Base-by-base conservation (phyloP, 2,113 vertebrate genomes). In the Saguinus midas region DNA sequence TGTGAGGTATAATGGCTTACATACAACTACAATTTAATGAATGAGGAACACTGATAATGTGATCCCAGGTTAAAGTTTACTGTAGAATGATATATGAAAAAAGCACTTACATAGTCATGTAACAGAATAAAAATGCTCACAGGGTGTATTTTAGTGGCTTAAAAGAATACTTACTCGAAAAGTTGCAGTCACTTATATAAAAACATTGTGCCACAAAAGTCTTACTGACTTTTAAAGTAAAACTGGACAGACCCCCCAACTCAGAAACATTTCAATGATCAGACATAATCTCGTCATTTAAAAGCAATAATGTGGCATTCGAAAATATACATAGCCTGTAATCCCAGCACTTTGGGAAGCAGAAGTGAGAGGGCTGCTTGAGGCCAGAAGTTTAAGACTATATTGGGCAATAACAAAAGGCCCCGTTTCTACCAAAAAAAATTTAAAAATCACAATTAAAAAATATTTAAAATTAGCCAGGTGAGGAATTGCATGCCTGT, bases 301-400 rank as follows among this genome's bases (percentile, higher is more conserved):
- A 93, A 95, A 97, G 58, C 25, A 92, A 73, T 88, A 95, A 94
- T 6, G 37, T 90, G 81, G 29, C 50, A 90, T 90, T 90, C 64
- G 75, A 93, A 81, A 68, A 68, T n/a, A 68, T 68, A 68, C 66
- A n/a, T 4, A 18, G 32, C 66, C 66, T 68, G 32, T n/a, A 68
- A 68, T 68, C 32, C 66, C 32, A 68, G 66, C 66, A 68, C 32
- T 68, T 68, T 35, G 32, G 66, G 66, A 68, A 35, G 32, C 66
- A 3, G 32, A 68, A 35, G 66, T 35, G 66, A n/a, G 66, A 35
- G 32, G 66, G 35, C 32, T 68, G 32, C 66, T 18, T 68, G 32
- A 68, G 66, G 29, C 32, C 32, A 35, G 7, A 32, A 35, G 14
- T 68, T 68, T 13, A 32, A 68, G 66, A 6, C 66, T 8, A 17